These are phyloP conservation scores for Helarctos malayanus DNA, from an alignment of 2,797 vertebrate species.

Conservation along the genomic window DNA sequence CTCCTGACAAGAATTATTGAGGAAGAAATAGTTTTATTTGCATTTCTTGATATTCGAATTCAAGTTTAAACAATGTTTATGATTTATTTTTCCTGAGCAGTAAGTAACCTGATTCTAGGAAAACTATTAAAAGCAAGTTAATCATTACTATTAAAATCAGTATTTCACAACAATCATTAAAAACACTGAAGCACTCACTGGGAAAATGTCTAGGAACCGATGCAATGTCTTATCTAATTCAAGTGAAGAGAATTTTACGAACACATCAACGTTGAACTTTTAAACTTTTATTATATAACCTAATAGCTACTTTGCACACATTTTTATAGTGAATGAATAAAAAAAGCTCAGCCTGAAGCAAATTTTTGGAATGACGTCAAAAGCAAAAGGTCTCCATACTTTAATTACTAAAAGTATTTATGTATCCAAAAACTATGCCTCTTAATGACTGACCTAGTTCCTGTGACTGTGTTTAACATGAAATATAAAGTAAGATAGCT, in stretches of 20 bases:
- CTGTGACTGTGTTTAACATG: background rate
- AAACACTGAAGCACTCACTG: background rate
- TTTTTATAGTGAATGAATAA: slow-evolving; percentile 7
- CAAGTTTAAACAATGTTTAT: slow-evolving; percentile 61
- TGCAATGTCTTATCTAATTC: background rate
- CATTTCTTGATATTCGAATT: slow-evolving; percentile 33
- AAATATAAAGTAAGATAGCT: background rate
- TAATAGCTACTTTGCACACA: background rate
- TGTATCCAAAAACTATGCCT: background rate
- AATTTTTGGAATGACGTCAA: slow-evolving; percentile 48
- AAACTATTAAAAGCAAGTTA: slow-evolving; percentile 69
- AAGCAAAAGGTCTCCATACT: background rate
- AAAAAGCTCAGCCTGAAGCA: background rate
- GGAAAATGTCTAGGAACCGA: slow-evolving; percentile 48
- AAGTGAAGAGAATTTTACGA: slow-evolving; percentile 57
- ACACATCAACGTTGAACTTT: background rate
- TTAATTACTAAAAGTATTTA: slow-evolving; percentile 47
- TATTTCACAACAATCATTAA: slow-evolving; percentile 57
- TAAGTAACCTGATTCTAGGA: slow-evolving; percentile 62
- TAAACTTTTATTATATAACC: background rate
- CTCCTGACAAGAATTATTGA: slow-evolving; percentile 55
- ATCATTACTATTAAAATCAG: slow-evolving; percentile 61
- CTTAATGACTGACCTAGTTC: slow-evolving; percentile 4
- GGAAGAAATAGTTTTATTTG: slow-evolving; percentile 55
- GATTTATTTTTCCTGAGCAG: background rate